Base-by-base conservation (phyloP, 2,888 invertebrate species). In the Troglohyphantes excavatus region DNA sequence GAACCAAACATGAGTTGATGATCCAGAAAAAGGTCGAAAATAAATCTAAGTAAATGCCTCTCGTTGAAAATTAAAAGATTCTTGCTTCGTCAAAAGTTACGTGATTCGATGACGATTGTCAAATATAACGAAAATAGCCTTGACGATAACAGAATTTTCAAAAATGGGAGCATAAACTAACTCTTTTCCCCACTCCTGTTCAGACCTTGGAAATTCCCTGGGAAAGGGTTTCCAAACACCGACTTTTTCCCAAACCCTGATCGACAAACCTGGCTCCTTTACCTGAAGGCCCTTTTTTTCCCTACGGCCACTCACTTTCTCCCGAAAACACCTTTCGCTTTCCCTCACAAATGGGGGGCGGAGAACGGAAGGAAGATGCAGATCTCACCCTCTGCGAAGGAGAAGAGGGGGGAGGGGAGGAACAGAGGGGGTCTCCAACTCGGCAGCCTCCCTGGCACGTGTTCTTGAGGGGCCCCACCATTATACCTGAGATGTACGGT, bases 371-470 rank as follows among this genome's bases (percentile, higher is more conserved):
- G 72, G 27, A n/a, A 65, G 11, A 65, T 65, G 21, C 26, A 65
- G 75, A 61, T 75, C 75, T 75, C 59, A 21, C 63, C 78, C 76
- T 63, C 78, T 21, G 33, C 61, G 65, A 78, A 78, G 78, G 65
- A 65, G 61, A 21, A 17, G 46, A n/a, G 46, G 39, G 46, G 76
- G 76, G 73, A 33, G 33, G 19, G 59, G 53, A n/a, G 21, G 0
- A 17, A 19, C 19, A 17, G 17, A 33, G 68, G 68, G 68, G 53
- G 53, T 13, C 9, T n/a, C 7, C n/a, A 13, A 6, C 33, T 33
- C 13, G 53, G 17, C 61, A 3, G n/a, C 61, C 19, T 76, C 61
- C 29, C 61, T 53, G 65, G 39, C 78, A 65, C 78, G 78, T 61
- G 78, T 19, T 63, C 78, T 23, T 9, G 78, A 78, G 63, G 65